phyloP scores from a whole-genome alignment of 2,797 vertebrate species.

The Sebastes trivittatus region DNA sequence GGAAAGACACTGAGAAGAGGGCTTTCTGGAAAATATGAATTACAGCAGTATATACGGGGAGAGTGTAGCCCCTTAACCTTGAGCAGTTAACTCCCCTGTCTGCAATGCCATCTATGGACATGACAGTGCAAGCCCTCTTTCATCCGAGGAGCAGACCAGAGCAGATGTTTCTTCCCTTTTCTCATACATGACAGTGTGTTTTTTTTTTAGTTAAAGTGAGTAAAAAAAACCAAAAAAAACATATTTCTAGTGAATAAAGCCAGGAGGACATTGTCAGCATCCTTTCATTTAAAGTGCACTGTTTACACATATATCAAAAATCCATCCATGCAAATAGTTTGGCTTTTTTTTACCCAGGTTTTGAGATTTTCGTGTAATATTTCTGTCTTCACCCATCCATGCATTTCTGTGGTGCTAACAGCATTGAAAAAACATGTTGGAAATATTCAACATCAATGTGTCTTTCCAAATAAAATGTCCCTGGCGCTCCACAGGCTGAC shows the following conservation, averaged over 20 bases:
- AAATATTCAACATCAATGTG: background rate
- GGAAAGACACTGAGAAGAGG: slow-evolving; percentile 64
- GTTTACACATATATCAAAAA: background rate
- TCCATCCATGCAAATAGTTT: background rate
- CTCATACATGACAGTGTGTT: slow-evolving; percentile 13
- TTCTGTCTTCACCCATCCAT: background rate
- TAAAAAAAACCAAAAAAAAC: background rate
- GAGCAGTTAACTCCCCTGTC: slow-evolving; percentile 61
- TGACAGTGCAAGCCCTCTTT: slow-evolving; percentile 66
- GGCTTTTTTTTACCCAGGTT: background rate
- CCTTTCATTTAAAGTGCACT: background rate
- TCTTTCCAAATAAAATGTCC: slow-evolving; percentile 10
- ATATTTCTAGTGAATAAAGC: slow-evolving; percentile 14
- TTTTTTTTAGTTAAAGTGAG: background rate
- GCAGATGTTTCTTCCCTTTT: slow-evolving; percentile 28
- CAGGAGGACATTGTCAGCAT: background rate
- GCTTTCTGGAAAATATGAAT: slow-evolving; percentile 69
- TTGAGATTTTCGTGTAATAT: background rate
- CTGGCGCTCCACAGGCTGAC: background rate
- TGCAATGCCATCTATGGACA: slow-evolving; percentile 69
- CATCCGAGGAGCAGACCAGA: slow-evolving; percentile 26
- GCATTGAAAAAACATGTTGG: background rate
- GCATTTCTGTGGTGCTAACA: background rate
- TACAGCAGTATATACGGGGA: slow-evolving; percentile 50
- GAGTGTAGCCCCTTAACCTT: slow-evolving; percentile 60